Base-by-base conservation (phyloP, 2,113 vertebrate species). In the Myrmophylax atrothorax region DNA sequence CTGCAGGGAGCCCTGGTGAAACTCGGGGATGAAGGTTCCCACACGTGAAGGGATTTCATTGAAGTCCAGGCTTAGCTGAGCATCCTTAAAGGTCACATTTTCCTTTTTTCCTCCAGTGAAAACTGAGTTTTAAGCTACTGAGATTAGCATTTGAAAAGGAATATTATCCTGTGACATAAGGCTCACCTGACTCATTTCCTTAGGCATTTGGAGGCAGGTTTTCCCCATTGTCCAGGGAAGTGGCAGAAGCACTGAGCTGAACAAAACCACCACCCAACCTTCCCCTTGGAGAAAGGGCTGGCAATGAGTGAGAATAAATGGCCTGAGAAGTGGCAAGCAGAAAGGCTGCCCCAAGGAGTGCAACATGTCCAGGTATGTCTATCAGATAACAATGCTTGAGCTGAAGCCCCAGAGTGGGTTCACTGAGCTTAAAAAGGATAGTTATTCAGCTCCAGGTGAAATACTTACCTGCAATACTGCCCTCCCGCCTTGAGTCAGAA, bases 311-410 rank as follows among this genome's bases (percentile, higher is more conserved):
- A 86, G 68, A 90, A 90, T 49, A 84, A 95, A 88, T 24, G 33
- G 64, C 44, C 63, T 2, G 13, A 70, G 63, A 93, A 86, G 17
- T 14, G 19, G 38, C 68, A 88, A 59, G 33, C 35, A 83, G 68
- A 93, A 96, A 83, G 47, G 52, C 31, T 94, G 85, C 83, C 84
- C 83, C 60, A 86, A 86, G 90, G 85, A 92, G 52, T 78, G 26
- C 60, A 78, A 72, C 92, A 23, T 73, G 95, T 35, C 89, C 94
- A 87, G 90, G 75, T 90, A 55, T 0, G 85, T 87, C 92, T 78
- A 69, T 47, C 90, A 94, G 83, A 58, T 90, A 94, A 90, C 60
- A 90, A 55, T 12, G 55, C n/a, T 77, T 42, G 38, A 84, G 59
- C 55, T 84, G 63, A 44, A 92, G 38, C 49, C 69, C 40, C 12